These are phyloP conservation scores for Thecophora atra DNA, from an alignment of 2,888 invertebrate genomes.

Conservation along the genomic window DNA sequence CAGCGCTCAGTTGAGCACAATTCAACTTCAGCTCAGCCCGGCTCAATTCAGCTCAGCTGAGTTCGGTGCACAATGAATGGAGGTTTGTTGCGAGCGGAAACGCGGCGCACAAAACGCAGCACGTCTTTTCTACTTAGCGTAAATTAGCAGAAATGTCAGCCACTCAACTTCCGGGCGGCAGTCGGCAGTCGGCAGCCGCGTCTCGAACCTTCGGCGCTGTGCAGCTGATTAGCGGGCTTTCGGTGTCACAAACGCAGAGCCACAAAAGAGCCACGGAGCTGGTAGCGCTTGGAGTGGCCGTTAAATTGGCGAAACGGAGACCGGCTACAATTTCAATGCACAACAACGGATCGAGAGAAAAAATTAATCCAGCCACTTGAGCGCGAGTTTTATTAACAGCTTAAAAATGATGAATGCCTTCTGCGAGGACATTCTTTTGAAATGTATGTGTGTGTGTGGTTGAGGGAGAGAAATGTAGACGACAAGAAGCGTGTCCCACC, in stretches of 20 bases:
- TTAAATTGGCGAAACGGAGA: conserved; percentile 20
- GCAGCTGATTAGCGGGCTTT: not conserved
- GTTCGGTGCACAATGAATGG: not conserved
- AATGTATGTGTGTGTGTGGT: conserved; percentile 14
- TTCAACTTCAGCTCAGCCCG: not conserved
- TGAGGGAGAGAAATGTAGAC: not conserved
- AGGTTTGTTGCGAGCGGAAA: conserved; percentile 17
- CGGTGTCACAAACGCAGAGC: not conserved
- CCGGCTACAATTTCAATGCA: not conserved
- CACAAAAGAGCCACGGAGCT: not conserved
- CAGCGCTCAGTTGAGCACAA: conserved; percentile 5
- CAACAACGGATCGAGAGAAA: not conserved
- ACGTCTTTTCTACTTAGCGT: not conserved
- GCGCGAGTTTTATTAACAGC: conserved; percentile 26
- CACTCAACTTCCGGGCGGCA: conserved; percentile 27
- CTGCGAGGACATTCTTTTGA: conserved; percentile 38
- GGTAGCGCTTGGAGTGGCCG: conserved; percentile 20
- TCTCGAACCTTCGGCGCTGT: not conserved
- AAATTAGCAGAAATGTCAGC: conserved; percentile 33
- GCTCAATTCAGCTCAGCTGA: not conserved
- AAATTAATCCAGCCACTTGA: conserved; percentile 21
- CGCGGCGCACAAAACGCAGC: not conserved
- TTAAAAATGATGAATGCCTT: conserved; percentile 36
- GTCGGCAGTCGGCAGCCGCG: not conserved
- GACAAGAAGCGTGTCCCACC: not conserved